Conservation (phyloP, 2,888 invertebrate genomes). For the Eupithecia abbreviata region DNA sequence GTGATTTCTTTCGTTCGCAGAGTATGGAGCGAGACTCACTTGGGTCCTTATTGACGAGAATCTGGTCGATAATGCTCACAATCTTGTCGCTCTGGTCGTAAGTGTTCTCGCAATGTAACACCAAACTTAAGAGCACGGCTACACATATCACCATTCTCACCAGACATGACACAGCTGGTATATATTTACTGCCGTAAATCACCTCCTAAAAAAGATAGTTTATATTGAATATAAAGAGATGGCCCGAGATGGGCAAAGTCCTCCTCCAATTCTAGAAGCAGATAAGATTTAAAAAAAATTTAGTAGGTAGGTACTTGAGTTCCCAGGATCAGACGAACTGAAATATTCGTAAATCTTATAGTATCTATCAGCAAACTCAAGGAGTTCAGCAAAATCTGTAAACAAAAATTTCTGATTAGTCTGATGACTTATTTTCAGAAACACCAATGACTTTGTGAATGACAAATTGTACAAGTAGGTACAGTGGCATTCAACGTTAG, state of each 20-base stretch:
- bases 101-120: slow-evolving; percentile 62
- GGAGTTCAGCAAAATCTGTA: slow-evolving; percentile 69
- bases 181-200: slow-evolving; percentile 47
- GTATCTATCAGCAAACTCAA: slow-evolving; percentile 68
- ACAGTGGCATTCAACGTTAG: too few species aligned
- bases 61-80: slow-evolving; percentile 60
- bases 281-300: neutral
- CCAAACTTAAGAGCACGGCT: slow-evolving; percentile 56
- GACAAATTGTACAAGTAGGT: too few species aligned
- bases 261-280: neutral
- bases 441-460: neutral
- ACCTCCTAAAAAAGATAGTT: neutral
- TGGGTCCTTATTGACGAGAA: slow-evolving; percentile 62
- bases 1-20: neutral
- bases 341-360: slow-evolving; percentile 64
- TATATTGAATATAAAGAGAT: slow-evolving; percentile 26
- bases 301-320: slow-evolving; percentile 57
- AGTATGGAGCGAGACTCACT: slow-evolving; percentile 51
- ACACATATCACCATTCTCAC: slow-evolving; percentile 59
- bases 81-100: slow-evolving; percentile 62
- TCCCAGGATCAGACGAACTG: slow-evolving; percentile 59
- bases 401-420: slow-evolving; percentile 29
- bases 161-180: slow-evolving; percentile 58
- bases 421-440: neutral
- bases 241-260: slow-evolving; percentile 46